phyloP scores from a whole-genome alignment of 2,888 invertebrate genomes.

The Congeria kusceri region DNA sequence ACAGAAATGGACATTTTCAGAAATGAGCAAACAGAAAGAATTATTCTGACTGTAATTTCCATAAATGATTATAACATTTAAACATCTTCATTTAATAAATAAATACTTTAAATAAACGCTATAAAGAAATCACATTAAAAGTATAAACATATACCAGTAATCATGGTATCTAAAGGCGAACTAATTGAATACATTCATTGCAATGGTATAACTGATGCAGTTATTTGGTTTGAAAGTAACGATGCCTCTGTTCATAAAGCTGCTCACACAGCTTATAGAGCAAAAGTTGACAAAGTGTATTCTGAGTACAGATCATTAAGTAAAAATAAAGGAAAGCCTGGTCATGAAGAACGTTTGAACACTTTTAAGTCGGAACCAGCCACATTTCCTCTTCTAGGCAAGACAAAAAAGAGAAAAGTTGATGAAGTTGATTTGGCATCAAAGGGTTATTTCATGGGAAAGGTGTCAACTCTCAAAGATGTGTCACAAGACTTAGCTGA shows the following conservation, averaged over 20 bases:
- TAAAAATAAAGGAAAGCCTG: slow-evolving; percentile 36
- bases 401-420: slow-evolving; percentile 29
- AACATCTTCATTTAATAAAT: too few species aligned
- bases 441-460: slow-evolving; percentile 14
- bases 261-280: slow-evolving; percentile 25
- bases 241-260: slow-evolving; percentile 17
- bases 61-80: too few species aligned
- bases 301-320: slow-evolving; percentile 34
- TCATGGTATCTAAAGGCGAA: slow-evolving; percentile 22
- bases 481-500: slow-evolving; percentile 18
- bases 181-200: neutral
- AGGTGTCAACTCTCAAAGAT: slow-evolving; percentile 25
- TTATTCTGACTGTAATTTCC: too few species aligned
- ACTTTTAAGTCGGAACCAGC: slow-evolving; percentile 11
- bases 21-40: too few species aligned
- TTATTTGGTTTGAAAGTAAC: slow-evolving; percentile 31
- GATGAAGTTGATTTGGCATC: slow-evolving; percentile 27
- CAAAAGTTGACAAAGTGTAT: slow-evolving; percentile 32
- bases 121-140: too few species aligned
- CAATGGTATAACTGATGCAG: slow-evolving; percentile 14
- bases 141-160: too few species aligned
- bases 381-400: slow-evolving; percentile 20
- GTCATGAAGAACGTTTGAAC: slow-evolving; percentile 16
- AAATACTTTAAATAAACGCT: too few species aligned
- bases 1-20: too few species aligned